Evolutionary conservation across 1,140 invertebrate species (phyloP), one percentile per base, ranked within the genome.

Genomic region (Bradynema listronoti): DNA sequence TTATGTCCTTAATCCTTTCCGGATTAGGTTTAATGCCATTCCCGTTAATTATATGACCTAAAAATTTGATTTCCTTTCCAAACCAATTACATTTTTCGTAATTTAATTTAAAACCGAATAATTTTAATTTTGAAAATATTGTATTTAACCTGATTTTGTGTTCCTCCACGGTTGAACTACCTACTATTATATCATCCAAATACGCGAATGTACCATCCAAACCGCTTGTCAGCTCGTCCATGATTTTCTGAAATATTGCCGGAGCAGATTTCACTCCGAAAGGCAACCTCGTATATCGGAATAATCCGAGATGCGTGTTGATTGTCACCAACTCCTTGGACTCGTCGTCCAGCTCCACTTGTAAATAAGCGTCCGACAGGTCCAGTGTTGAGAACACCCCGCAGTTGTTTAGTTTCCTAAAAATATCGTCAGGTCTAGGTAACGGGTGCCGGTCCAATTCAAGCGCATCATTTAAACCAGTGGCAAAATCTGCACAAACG

Each of bases 231-330:
- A 79, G 61, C 56, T 75, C 59, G 36, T 81, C 79, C 22, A 84
- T 81, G 16, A 79, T 70, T 57, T 76, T 36, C 64, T 84, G 80
- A 61, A 84, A 84, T 56, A 81, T 78, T n/a, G 74, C 65, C 19
- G 82, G 80, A 0, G 81, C 80, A 16, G 75, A 77, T 56, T 78
- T 77, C 4, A 84, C 75, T 9, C 80, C 82, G 74, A 82, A 84
- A 4, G 72, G 76, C 7, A 83, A 49, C 39, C 78, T 25, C 29
- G 61, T 24, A 43, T 67, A 73, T 16, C 43, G 47, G 39, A 46
- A 71, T 27, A 66, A 39, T 2, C 71, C 69, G 5, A 2, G 11
- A 16, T 67, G 69, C 11, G 71, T 73, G 51, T 51, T 65, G 16
- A 71, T 62, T 9, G 43, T 43, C 6, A 52, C 24, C 11, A 41